A percentile compares a stretch with the other conserved stretches of the same genome.
Evolutionary conservation across 2,888 invertebrate species (phyloP).

Genomic region (Plutella xylostella): DNA sequence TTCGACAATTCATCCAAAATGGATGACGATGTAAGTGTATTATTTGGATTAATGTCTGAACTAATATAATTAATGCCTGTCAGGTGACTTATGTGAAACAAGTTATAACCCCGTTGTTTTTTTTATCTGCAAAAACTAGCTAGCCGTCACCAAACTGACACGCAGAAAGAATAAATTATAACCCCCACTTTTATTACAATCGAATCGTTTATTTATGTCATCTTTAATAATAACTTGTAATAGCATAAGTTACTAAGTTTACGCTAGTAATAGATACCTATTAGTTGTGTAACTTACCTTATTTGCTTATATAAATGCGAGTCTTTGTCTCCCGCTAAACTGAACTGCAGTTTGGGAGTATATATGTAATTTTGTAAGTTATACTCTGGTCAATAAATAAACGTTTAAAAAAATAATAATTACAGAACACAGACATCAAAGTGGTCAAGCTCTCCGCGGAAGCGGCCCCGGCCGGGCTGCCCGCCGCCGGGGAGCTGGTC

Average conservation of each 20-base stretch:
- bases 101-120: background rate
- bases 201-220: background rate
- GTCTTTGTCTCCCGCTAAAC: too few relatives aligned
- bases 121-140: background rate
- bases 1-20: background rate
- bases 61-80: background rate
- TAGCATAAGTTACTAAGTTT: background rate
- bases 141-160: background rate
- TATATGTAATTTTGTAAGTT: background rate
- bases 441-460: conserved; percentile 48
- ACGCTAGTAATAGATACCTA: background rate
- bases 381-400: background rate
- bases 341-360: too few relatives aligned
- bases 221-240: background rate
- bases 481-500: conserved; percentile 62
- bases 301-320: background rate
- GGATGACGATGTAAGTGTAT: background rate
- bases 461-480: conserved; percentile 57
- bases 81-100: background rate
- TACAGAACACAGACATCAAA: conserved; percentile 35
- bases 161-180: too few relatives aligned
- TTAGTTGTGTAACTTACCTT: background rate
- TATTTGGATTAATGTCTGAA: background rate
- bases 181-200: too few relatives aligned
- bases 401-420: background rate